A percentile compares a stretch with the other conserved stretches of the same genome.
Conservation (phyloP, 2,888 invertebrate genomes). For the Clistopyga incitator region DNA sequence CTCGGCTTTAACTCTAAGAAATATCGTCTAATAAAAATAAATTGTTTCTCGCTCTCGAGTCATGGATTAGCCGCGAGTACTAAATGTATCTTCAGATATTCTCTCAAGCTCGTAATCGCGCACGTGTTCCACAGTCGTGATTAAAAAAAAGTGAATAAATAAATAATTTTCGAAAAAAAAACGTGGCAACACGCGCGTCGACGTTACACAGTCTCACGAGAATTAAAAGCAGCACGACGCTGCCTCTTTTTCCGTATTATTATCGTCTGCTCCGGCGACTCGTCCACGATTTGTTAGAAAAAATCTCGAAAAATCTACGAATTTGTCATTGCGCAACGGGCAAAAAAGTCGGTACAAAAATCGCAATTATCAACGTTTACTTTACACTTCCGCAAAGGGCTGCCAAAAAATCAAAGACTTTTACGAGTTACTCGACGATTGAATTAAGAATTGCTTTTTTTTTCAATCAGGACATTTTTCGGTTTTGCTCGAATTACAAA, state of each 20-base stretch:
- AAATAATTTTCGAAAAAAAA: slow-evolving; percentile 4
- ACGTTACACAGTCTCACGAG: slow-evolving; percentile 44
- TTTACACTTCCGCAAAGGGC: too few species aligned
- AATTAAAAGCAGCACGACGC: slow-evolving; percentile 19
- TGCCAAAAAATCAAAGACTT: too few species aligned
- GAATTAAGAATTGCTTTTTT: background rate
- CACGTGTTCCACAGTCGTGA: slow-evolving; percentile 12
- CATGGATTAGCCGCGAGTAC: slow-evolving; percentile 25
- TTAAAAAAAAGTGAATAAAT: slow-evolving; percentile 25
- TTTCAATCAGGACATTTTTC: background rate
- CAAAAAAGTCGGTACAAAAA: slow-evolving; percentile 15
- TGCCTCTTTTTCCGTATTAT: background rate
- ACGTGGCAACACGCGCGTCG: background rate
- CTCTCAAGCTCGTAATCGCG: slow-evolving; percentile 16
- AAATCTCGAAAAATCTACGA: slow-evolving; percentile 52
- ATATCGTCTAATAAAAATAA: slow-evolving; percentile 50
- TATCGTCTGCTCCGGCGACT: slow-evolving; percentile 19
- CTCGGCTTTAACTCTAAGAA: slow-evolving; percentile 28
- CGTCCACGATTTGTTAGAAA: slow-evolving; percentile 29
- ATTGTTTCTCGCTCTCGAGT: slow-evolving; percentile 27
- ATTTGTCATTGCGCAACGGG: slow-evolving; percentile 1
- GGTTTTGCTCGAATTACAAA: background rate
- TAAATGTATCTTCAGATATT: background rate
- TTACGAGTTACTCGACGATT: too few species aligned
- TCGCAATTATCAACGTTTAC: background rate